phyloP scores from a whole-genome alignment of 2,797 vertebrate genomes.

The Semotilus atromaculatus region DNA sequence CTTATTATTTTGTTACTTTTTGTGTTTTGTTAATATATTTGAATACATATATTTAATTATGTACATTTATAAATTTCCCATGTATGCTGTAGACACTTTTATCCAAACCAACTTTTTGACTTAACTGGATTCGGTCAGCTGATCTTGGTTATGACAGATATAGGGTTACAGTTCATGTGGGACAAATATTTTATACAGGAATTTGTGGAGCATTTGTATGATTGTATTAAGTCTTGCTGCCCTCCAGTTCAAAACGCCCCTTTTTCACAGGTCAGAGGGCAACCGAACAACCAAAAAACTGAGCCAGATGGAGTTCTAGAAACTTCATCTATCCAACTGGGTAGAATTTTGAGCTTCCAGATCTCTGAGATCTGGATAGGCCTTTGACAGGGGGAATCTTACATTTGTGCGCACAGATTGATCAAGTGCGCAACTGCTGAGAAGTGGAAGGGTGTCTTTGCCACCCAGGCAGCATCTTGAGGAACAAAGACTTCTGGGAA shows the following conservation, averaged over 20 bases:
- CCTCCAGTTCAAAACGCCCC: background rate
- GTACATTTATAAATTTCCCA: background rate
- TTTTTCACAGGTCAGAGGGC: conserved; percentile 5
- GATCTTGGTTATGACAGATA: background rate
- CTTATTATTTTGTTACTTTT: background rate
- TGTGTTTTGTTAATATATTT: background rate
- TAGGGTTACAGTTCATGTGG: background rate
- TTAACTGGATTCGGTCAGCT: background rate
- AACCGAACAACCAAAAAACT: background rate
- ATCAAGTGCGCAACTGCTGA: background rate
- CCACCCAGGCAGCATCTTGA: conserved; percentile 5
- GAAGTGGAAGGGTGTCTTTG: background rate
- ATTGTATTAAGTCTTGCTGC: background rate
- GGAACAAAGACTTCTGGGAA: conserved; percentile 8
- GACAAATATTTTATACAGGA: background rate
- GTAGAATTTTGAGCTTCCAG: background rate
- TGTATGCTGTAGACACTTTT: background rate
- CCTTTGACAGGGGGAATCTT: background rate
- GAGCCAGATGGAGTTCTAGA: conserved; percentile 15
- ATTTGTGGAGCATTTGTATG: background rate
- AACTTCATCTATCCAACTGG: background rate
- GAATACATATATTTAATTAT: background rate
- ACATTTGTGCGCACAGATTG: background rate
- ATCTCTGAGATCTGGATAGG: background rate
- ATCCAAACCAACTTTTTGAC: background rate